Evolutionary conservation across 2,113 vertebrate genomes (phyloP).

Genomic region (Mustela nigripes): DNA sequence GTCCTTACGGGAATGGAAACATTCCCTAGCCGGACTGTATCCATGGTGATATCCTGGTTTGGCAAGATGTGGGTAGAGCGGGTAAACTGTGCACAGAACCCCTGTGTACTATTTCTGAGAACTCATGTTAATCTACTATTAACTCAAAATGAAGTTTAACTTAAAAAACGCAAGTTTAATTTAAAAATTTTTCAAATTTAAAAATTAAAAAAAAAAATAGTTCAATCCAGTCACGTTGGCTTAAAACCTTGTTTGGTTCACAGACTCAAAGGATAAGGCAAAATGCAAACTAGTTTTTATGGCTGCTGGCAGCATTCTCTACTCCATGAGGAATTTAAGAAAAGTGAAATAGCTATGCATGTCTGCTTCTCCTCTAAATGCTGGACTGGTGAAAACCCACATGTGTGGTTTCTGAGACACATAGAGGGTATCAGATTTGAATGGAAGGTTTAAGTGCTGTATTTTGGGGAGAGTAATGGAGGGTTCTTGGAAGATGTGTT

Average conservation of each 20-base stretch:
- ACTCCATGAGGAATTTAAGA: neutral
- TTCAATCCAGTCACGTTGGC: neutral
- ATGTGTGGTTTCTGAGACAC: neutral
- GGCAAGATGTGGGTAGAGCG: neutral
- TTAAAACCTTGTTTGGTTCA: neutral
- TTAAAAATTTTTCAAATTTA: too few species aligned
- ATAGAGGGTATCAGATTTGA: neutral
- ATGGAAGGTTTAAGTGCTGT: neutral
- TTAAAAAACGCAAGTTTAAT: neutral
- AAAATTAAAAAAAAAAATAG: too few species aligned
- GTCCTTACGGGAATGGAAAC: neutral
- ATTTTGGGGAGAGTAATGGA: neutral
- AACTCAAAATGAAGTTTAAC: conserved; percentile 26
- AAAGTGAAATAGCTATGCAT: neutral
- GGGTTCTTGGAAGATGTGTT: neutral
- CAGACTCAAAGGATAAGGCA: neutral
- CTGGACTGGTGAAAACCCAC: neutral
- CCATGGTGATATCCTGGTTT: neutral
- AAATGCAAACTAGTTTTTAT: neutral
- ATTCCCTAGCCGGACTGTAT: neutral
- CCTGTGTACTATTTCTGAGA: conserved; percentile 21
- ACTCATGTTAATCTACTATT: neutral
- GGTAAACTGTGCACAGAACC: neutral
- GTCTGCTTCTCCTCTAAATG: neutral
- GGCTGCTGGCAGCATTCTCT: neutral